Evolutionary conservation across 2,797 vertebrate species (phyloP).

Genomic region (Scolopax bukidnonensis): DNA sequence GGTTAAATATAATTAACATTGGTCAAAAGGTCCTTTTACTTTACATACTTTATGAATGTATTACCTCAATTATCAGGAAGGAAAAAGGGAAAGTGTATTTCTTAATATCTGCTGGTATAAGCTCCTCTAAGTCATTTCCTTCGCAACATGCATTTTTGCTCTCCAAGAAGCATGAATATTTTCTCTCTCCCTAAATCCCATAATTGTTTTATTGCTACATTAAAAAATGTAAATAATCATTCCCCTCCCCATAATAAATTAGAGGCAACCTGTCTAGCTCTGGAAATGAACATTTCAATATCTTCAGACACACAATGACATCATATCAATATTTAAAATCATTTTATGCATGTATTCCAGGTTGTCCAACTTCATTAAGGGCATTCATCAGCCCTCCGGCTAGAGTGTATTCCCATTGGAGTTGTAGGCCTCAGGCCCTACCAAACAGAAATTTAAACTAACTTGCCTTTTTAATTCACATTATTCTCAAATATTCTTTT

Average conservation of each 20-base stretch:
- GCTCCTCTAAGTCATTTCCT: background rate
- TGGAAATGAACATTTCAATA: constrained; percentile 96
- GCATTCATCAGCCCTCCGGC: constrained; percentile 92
- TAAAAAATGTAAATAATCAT: constrained; percentile 86
- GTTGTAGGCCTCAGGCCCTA: constrained; percentile 84
- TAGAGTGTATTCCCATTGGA: constrained; percentile 86
- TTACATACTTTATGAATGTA: background rate
- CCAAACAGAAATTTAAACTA: constrained; percentile 86
- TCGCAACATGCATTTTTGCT: background rate
- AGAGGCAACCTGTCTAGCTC: constrained; percentile 85
- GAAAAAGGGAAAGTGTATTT: constrained; percentile 13
- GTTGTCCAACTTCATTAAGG: constrained; percentile 99
- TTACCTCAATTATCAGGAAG: constrained; percentile 40
- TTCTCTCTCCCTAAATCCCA: constrained; percentile 41
- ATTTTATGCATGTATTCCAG: constrained; percentile 98
- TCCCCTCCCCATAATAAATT: constrained; percentile 80
- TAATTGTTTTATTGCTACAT: constrained; percentile 79
- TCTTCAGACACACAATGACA: constrained; percentile 90
- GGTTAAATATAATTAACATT: constrained; percentile 15
- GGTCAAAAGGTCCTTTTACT: constrained; percentile 18
- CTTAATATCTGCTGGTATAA: background rate
- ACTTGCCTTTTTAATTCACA: constrained; percentile 83
- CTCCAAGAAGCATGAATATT: constrained; percentile 9
- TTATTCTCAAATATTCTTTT: constrained; percentile 81
- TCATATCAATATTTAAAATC: constrained; percentile 98